phyloP scores from a whole-genome alignment of 2,888 invertebrate genomes.

The Sesamia inferens region DNA sequence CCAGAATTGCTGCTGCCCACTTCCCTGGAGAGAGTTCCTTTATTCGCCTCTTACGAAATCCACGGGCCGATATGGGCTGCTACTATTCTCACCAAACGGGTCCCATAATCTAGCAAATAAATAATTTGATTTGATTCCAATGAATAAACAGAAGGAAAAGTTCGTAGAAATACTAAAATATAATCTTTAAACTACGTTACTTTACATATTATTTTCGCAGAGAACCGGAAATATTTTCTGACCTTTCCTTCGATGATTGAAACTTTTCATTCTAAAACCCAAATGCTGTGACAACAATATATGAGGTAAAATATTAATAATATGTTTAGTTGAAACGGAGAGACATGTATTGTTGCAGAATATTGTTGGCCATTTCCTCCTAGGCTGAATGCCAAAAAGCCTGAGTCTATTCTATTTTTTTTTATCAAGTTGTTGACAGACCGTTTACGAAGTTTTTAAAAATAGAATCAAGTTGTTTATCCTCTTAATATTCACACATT shows the following conservation, averaged over 20 bases:
- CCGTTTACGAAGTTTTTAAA: slow-evolving; percentile 27
- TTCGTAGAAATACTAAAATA: not conserved
- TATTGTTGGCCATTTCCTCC: slow-evolving; percentile 26
- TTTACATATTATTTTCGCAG: not conserved
- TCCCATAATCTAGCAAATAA: too few species aligned
- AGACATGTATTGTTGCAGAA: slow-evolving; percentile 24
- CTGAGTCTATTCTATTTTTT: slow-evolving; percentile 22
- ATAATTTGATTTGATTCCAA: not conserved
- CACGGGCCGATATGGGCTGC: too few species aligned
- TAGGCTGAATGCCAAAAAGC: slow-evolving; percentile 40
- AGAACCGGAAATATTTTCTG: not conserved
- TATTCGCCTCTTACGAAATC: too few species aligned
- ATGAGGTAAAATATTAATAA: slow-evolving; percentile 13
- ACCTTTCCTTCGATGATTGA: not conserved
- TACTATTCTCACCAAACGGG: too few species aligned
- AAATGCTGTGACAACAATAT: slow-evolving; percentile 5
- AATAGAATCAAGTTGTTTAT: slow-evolving; percentile 2
- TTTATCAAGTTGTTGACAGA: slow-evolving; percentile 20
- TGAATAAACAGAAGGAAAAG: not conserved
- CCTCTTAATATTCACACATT: not conserved
- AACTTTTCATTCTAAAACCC: slow-evolving; percentile 1
- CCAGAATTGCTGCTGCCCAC: too few species aligned
- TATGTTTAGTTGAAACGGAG: slow-evolving; percentile 23
- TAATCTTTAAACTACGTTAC: not conserved
- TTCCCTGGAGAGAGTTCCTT: too few species aligned